phyloP scores from a whole-genome alignment of 2,113 vertebrate genomes.

The Arvicanthis niloticus region DNA sequence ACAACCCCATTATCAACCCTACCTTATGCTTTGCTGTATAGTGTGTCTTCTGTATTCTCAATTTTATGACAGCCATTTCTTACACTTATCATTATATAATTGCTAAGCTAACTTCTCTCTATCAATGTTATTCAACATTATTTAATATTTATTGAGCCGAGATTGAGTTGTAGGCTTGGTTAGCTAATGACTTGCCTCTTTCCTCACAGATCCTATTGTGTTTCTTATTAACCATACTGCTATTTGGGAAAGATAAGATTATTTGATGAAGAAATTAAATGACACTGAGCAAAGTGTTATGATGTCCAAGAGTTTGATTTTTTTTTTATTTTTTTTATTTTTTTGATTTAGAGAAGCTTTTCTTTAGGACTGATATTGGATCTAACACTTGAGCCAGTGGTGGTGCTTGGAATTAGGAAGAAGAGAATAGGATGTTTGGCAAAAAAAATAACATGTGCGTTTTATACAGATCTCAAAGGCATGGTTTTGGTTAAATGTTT shows the following conservation, averaged over 20 bases:
- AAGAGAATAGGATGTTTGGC: not conserved
- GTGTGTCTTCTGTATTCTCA: not conserved
- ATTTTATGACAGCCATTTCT: not conserved
- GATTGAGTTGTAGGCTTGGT: not conserved
- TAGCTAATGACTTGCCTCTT: not conserved
- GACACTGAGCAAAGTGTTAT: not conserved
- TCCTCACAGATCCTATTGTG: not conserved
- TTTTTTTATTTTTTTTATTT: not conserved
- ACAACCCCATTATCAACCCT: accelerated
- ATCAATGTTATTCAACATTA: not conserved
- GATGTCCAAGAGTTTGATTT: not conserved
- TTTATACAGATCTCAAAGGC: not conserved
- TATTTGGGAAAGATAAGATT: not conserved
- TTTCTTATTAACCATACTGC: not conserved
- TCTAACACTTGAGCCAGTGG: not conserved
- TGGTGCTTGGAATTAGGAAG: too few species aligned
- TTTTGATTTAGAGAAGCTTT: not conserved
- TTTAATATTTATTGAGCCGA: not conserved
- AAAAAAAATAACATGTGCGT: not conserved
- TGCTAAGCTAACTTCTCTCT: not conserved
- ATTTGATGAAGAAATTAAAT: not conserved
- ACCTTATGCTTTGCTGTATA: not conserved
- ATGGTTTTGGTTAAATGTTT: not conserved
- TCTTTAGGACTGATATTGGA: not conserved
- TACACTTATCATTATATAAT: not conserved